These are phyloP conservation scores for Platycercus adscitus DNA, from an alignment of 2,113 vertebrate genomes.

Conservation along the genomic window DNA sequence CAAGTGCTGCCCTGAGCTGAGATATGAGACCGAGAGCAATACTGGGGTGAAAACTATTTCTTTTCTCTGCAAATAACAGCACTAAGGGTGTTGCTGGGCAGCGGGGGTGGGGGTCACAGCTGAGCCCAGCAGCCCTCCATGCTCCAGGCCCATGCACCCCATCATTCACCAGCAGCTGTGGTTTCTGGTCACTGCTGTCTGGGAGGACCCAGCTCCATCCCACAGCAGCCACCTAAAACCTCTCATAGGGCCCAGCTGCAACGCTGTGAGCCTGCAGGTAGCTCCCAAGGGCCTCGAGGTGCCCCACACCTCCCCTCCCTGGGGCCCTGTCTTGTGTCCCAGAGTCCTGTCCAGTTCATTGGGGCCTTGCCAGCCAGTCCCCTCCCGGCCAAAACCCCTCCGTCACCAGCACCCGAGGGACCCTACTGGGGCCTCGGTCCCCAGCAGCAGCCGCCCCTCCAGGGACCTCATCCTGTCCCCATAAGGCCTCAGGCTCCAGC, in stretches of 20 bases:
- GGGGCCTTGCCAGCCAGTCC: not conserved
- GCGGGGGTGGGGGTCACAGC: not conserved
- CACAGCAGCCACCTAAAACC: not conserved
- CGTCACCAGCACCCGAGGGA: not conserved
- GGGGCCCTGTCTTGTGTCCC: not conserved
- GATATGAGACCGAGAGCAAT: not conserved
- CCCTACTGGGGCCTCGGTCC: rapidly evolving
- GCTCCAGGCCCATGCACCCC: not conserved
- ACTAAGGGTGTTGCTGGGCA: not conserved
- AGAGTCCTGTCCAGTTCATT: not conserved
- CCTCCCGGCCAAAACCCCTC: rapidly evolving
- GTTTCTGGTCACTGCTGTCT: not conserved
- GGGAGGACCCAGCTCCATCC: not conserved
- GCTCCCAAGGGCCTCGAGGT: not conserved
- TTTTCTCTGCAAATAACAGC: not conserved
- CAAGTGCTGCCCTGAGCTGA: rapidly evolving
- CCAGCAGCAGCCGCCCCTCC: not conserved
- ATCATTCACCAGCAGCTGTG: not conserved
- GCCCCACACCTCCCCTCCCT: not conserved
- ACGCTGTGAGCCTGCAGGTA: not conserved
- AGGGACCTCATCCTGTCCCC: not conserved
- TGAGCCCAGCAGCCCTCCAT: not conserved
- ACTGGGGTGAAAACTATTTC: not conserved
- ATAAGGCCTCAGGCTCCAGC: rapidly evolving
- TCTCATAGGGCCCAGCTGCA: rapidly evolving